A percentile compares a stretch with the other conserved stretches of the same genome.
phyloP scores from a whole-genome alignment of 2,888 invertebrate species.

The Sphinx pinastri region DNA sequence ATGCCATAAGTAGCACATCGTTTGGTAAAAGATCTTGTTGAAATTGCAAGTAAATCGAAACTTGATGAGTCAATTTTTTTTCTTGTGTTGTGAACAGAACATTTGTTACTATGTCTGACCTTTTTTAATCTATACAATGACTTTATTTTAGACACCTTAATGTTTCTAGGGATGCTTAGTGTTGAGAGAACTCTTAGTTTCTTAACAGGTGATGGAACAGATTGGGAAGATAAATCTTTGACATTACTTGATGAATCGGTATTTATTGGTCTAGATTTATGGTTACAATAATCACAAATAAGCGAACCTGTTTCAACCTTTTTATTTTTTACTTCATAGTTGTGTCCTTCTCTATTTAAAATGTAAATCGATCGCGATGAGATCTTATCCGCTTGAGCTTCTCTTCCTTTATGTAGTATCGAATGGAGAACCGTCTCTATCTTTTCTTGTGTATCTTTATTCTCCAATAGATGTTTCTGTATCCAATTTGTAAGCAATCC shows the following conservation, averaged over 20 bases:
- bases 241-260: slow-evolving; percentile 27
- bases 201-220: slow-evolving; percentile 54
- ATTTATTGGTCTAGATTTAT: slow-evolving; percentile 32
- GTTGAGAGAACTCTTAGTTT: slow-evolving; percentile 65
- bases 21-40: slow-evolving; percentile 58
- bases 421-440: slow-evolving; percentile 59
- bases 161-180: slow-evolving; percentile 66
- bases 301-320: slow-evolving; percentile 44
- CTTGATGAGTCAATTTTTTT: slow-evolving; percentile 48
- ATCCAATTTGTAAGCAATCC: slow-evolving; percentile 62
- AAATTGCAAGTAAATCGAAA: slow-evolving; percentile 56
- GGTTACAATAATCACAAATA: slow-evolving; percentile 42
- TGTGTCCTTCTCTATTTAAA: slow-evolving; percentile 46
- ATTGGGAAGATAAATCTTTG: slow-evolving; percentile 45
- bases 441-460: slow-evolving; percentile 55
- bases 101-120: slow-evolving; percentile 44
- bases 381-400: slow-evolving; percentile 39
- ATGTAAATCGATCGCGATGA: slow-evolving; percentile 61
- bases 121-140: slow-evolving; percentile 42
- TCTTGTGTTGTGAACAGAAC: slow-evolving; percentile 43
- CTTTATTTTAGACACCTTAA: slow-evolving; percentile 38
- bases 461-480: slow-evolving; percentile 54
- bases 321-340: slow-evolving; percentile 48
- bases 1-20: slow-evolving; percentile 46
- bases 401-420: slow-evolving; percentile 53